Evolutionary conservation across 2,888 invertebrate genomes (phyloP), one percentile per base, ranked within the genome.

Genomic region (Drosophila prostipennis): DNA sequence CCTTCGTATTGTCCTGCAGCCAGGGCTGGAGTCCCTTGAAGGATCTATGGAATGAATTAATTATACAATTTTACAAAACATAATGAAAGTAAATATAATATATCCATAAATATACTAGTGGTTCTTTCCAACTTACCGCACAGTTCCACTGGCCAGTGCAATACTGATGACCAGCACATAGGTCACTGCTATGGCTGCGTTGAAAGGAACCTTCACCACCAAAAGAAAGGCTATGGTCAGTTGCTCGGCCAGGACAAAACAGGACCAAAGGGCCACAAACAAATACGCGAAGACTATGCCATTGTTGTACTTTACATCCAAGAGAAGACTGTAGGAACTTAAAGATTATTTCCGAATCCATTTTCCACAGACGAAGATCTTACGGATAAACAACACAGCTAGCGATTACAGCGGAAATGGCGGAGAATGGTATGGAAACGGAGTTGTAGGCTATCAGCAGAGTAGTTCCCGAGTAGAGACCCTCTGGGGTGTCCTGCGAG

Each of bases 401-500:
- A 0, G 96, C 96, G 10, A 94, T 94, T 36, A 95, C 93, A 0
- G 96, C 94, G 2, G 96, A 95, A 43, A 97, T 91, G 32, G 97
- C 94, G 1, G 97, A 96, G 89, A 97, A 95, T 0, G 98, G 97
- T 63, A 98, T 92, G 0, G 96, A 96, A 13, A 96, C 94, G 3
- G 97, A 91, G 74, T 96, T 95, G 92, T 97, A 97, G 0, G 97
- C 95, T 0, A 97, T 93, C 0, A 98, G 93, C 81, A 98, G 94
- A 74, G 97, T 94, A 0, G 96, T 96, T 0, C 98, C 98, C 3
- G 96, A 95, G 91, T 98, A 98, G 0, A 97, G 92, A 0, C 97
- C 97, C 91, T 98, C 97, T 56, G 97, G 95, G 0, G 96, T 95
- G 89, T 98, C 98, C 89, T 98, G 97, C 78, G 97, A 97, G 92